Conservation (phyloP, 2,888 invertebrate genomes). For the Petrolisthes cinctipes region DNA sequence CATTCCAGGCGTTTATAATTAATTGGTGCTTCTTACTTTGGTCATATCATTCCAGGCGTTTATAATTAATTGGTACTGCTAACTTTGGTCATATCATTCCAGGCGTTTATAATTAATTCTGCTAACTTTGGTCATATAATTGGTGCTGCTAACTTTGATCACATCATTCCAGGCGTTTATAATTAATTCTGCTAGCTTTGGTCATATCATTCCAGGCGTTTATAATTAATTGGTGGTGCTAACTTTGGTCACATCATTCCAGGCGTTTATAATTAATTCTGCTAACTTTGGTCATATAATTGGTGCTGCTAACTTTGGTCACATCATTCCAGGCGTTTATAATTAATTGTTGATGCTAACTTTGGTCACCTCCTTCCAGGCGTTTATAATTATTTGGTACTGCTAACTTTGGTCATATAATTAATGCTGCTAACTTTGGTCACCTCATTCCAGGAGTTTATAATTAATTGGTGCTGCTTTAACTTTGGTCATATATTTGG, state of each 20-base stretch:
- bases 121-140: background rate
- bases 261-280: background rate
- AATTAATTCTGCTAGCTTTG: too few relatives aligned
- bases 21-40: background rate
- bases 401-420: background rate
- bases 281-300: background rate
- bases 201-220: too few relatives aligned
- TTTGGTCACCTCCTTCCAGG: slow-evolving; percentile 10
- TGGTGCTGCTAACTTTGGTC: background rate
- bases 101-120: background rate
- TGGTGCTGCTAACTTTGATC: background rate
- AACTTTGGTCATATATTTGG: background rate
- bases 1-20: slow-evolving; percentile 2
- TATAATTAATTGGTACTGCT: background rate
- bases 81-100: background rate
- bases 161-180: background rate
- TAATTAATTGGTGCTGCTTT: background rate
- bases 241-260: background rate
- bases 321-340: background rate
- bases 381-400: background rate
- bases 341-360: background rate
- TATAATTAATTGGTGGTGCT: too few relatives aligned
- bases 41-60: background rate
- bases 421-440: too few relatives aligned
- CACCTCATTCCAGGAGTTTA: too few relatives aligned